Conservation (phyloP, 2,113 vertebrate genomes). For the Eretmochelys imbricata region DNA sequence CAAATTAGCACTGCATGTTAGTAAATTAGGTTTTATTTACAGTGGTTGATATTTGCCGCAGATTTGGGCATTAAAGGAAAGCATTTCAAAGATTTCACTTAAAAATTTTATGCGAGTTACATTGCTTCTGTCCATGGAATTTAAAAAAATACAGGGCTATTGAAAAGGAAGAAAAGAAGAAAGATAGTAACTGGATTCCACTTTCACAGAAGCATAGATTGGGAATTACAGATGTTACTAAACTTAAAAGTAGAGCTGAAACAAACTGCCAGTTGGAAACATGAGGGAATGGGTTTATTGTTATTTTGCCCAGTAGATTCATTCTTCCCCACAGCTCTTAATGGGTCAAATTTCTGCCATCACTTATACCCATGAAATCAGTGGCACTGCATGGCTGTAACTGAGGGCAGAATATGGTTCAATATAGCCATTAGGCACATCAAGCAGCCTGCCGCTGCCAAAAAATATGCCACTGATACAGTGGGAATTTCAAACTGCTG, state of each 20-base stretch:
- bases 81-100: slow-evolving; percentile 57
- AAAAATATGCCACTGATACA: not conserved
- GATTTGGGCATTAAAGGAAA: slow-evolving; percentile 38
- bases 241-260: slow-evolving; percentile 28
- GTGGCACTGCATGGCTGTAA: rapidly evolving
- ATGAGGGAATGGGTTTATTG: not conserved
- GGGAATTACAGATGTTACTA: slow-evolving; percentile 31
- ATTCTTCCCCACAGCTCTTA: not conserved
- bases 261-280: not conserved
- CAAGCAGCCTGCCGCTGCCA: not conserved
- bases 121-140: not conserved
- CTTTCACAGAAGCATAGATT: slow-evolving; percentile 15
- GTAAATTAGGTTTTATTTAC: slow-evolving; percentile 73
- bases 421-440: not conserved
- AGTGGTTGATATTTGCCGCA: slow-evolving; percentile 65
- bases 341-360: not conserved
- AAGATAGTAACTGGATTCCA: slow-evolving; percentile 41
- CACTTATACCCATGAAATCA: not conserved
- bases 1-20: slow-evolving; percentile 78
- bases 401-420: not conserved
- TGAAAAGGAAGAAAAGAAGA: slow-evolving; percentile 57
- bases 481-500: not conserved
- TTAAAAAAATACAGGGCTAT: not conserved
- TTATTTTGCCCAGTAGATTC: slow-evolving; percentile 2
- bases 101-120: slow-evolving; percentile 35